Evolutionary conservation across 2,797 vertebrate genomes (phyloP).

Genomic region (Xyrichtys novacula): DNA sequence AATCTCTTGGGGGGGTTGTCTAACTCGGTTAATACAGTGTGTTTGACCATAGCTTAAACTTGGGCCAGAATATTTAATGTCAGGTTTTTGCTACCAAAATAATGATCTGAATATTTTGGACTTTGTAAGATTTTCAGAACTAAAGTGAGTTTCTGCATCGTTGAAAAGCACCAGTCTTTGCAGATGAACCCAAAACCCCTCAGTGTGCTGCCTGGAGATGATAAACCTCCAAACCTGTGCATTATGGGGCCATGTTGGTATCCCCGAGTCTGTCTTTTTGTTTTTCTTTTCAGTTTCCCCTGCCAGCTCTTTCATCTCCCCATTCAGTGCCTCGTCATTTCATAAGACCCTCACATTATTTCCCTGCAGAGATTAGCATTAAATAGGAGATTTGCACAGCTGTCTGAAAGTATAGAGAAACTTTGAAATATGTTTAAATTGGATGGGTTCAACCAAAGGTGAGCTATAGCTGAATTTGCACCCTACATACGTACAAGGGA

Average conservation of each 20-base stretch:
- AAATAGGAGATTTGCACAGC: not conserved
- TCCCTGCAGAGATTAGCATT: constrained; percentile 3
- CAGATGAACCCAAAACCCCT: not conserved
- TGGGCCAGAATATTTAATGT: no score
- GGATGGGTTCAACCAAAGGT: not conserved
- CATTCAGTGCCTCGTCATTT: not conserved
- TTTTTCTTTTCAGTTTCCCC: not conserved
- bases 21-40: no score
- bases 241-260: constrained; percentile 15
- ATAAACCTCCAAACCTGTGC: not conserved
- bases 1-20: no score
- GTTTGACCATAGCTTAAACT: no score
- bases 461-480: not conserved
- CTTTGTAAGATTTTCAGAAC: no score
- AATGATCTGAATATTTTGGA: no score
- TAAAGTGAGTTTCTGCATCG: not conserved
- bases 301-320: constrained; percentile 30
- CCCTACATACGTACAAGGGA: not conserved
- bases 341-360: constrained; percentile 2
- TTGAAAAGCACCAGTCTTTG: not conserved
- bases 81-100: no score
- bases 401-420: not conserved
- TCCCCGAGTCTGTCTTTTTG: constrained; percentile 14
- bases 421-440: not conserved
- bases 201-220: constrained; percentile 2